Evolutionary conservation across 2,888 invertebrate genomes (phyloP).

Genomic region (Drosophila dives): DNA sequence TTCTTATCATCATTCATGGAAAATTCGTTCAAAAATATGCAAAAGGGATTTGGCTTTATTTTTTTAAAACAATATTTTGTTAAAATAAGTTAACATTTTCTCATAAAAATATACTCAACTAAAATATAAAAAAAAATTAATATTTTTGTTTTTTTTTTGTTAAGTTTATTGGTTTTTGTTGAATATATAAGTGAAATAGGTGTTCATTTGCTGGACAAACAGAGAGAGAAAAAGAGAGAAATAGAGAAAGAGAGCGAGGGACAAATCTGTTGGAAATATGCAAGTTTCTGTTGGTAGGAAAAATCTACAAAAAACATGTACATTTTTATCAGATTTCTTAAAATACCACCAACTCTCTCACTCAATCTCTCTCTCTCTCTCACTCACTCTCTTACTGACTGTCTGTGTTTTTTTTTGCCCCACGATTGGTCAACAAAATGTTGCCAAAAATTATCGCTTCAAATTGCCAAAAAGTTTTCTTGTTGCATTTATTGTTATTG

Average conservation of each 20-base stretch:
- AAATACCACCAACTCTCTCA: background rate
- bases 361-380: background rate
- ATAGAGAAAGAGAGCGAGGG: background rate
- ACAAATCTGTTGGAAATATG: background rate
- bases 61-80: background rate
- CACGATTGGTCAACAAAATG: slow-evolving; percentile 46
- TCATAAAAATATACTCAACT: no score
- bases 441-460: slow-evolving; percentile 76
- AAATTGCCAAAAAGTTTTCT: slow-evolving; percentile 63
- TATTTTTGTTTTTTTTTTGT: background rate
- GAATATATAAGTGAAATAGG: background rate
- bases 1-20: background rate
- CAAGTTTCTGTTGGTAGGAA: background rate
- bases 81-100: no score
- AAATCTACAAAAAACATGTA: background rate
- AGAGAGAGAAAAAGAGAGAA: background rate
- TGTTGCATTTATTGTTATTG: slow-evolving; percentile 34
- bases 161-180: background rate
- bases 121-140: background rate
- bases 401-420: background rate
- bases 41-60: no score
- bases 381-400: background rate
- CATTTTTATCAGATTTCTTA: background rate
- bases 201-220: no score
- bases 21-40: no score